Evolutionary conservation across 2,113 vertebrate species (phyloP), one percentile per base, ranked within the genome.

Genomic region (Pimephales promelas): DNA sequence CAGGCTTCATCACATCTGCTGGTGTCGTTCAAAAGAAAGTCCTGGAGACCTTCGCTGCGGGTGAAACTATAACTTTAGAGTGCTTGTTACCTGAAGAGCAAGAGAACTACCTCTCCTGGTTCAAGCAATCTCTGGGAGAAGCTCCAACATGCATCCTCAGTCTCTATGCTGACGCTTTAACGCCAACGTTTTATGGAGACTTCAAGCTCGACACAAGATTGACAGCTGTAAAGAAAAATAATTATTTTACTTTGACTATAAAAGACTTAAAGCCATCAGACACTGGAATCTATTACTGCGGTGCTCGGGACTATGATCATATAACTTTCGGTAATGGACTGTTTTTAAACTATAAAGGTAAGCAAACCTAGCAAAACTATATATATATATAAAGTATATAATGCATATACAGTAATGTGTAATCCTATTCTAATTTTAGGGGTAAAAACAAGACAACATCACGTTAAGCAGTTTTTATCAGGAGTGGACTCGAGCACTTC

Each of bases 271-370:
- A 36, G 59, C 45, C 64, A 45, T 36, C 43, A 4, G 84, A 85
- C 43, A 45, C 59, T 54, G 84, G 78, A 56, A 76, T 85, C 2
- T 85, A 85, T 75, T 85, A 76, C 71, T 85, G 79, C 4, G 78
- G 56, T 45, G 36, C 47, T 11, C 57, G 79, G 34, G 79, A 74
- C 34, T 85, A 85, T 43, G 71, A 85, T n/a, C 79, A 45, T 31
- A 43, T 75, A 5, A 10, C 61, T 66, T 81, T 85, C 11, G 52
- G 76, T 72, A 52, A 72, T 24, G 84, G 84, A 10, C 4, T 81
- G 24, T 85, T 80, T 40, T 79, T 85, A 9, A 54, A 24, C 16
- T 81, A 81, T 54, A 49, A 81, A 81, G 47, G 84, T 70, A 52
- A 81, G 71, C 7, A 59, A 77, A 59, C 18, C 10, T 2, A 34